Conservation (phyloP, 1,140 invertebrate genomes). For the Pseudomyrmex cubaensis region DNA sequence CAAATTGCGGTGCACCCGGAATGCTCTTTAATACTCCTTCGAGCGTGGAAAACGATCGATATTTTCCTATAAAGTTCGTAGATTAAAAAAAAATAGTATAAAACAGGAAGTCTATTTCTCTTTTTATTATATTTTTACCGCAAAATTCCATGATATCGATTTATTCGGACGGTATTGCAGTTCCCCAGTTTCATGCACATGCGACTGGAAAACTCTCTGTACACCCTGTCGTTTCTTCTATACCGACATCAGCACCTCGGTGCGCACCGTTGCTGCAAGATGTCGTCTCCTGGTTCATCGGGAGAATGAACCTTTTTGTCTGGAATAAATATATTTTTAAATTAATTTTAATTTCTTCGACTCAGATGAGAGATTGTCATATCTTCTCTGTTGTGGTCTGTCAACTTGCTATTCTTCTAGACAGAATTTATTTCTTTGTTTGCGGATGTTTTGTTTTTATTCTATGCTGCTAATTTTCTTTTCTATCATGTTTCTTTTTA, state of each 20-base stretch:
- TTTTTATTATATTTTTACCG: background rate
- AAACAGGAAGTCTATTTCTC: background rate
- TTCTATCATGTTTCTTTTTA: too few relatives aligned
- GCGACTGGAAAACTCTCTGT: background rate
- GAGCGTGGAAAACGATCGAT: background rate
- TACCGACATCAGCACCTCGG: conserved; percentile 50
- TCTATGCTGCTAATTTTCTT: too few relatives aligned
- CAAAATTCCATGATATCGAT: background rate
- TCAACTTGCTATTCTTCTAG: too few relatives aligned
- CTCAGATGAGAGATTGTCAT: too few relatives aligned
- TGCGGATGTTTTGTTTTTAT: too few relatives aligned
- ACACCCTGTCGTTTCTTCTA: conserved; percentile 27
- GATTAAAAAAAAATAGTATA: background rate
- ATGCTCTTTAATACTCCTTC: background rate
- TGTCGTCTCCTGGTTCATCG: conserved; percentile 45
- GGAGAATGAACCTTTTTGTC: background rate
- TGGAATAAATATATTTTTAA: background rate
- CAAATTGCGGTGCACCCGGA: background rate
- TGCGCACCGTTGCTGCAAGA: conserved; percentile 33
- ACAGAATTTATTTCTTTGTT: too few relatives aligned
- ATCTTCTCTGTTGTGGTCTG: too few relatives aligned
- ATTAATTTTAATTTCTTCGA: too few relatives aligned
- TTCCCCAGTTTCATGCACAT: conserved; percentile 7
- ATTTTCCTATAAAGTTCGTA: background rate
- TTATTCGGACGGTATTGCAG: conserved; percentile 56